phyloP scores from a whole-genome alignment of 1,140 invertebrate genomes.

The Diachasmimorpha longicaudata region DNA sequence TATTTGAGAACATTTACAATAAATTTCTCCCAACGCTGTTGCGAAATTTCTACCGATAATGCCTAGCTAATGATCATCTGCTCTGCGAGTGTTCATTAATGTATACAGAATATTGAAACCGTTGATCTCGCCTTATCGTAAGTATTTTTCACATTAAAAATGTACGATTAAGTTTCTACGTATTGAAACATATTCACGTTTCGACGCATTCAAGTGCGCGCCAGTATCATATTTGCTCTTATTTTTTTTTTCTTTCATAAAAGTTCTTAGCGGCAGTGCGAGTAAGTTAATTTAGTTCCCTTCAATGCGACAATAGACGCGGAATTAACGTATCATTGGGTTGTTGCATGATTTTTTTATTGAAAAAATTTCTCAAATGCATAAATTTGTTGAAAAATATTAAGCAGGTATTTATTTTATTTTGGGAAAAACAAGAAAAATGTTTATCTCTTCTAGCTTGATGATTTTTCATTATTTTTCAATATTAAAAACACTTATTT shows the following conservation, averaged over 20 bases:
- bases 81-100: background rate
- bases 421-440: too few species aligned
- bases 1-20: background rate
- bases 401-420: too few species aligned
- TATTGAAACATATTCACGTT: background rate
- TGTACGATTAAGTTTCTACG: constrained; percentile 11
- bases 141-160: background rate
- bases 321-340: background rate
- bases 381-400: too few species aligned
- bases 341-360: too few species aligned
- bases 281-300: constrained; percentile 4
- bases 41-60: background rate
- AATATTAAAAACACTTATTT: too few species aligned
- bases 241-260: background rate
- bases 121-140: background rate
- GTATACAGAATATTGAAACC: background rate
- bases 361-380: too few species aligned
- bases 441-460: too few species aligned
- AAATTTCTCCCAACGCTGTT: background rate
- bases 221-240: background rate
- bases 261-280: constrained; percentile 21
- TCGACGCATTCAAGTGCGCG: background rate
- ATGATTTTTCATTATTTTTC: too few species aligned
- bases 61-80: background rate
- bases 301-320: background rate